phyloP scores from a whole-genome alignment of 2,888 invertebrate genomes.

The Protophormia terraenovae region DNA sequence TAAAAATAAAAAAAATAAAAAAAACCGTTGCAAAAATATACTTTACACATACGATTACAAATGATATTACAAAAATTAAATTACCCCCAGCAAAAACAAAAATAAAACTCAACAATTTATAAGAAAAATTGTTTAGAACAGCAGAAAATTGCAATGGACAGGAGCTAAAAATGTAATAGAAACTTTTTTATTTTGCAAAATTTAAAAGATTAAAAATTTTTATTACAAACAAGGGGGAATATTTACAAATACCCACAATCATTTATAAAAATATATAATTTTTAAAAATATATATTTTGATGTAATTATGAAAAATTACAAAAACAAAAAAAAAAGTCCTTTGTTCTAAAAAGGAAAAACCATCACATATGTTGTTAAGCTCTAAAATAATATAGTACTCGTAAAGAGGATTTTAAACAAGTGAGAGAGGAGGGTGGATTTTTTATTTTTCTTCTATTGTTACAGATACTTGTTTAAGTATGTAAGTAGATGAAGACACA shows the following conservation, averaged over 20 bases:
- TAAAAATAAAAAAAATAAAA: too few relatives aligned
- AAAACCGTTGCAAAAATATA: neutral
- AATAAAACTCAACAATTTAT: neutral
- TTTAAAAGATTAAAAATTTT: conserved; percentile 54
- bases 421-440: conserved; percentile 59
- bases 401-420: conserved; percentile 63
- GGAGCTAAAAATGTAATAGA: conserved; percentile 29
- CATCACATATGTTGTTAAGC: conserved; percentile 65
- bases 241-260: neutral
- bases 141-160: conserved; percentile 58
- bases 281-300: conserved; percentile 59
- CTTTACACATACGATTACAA: neutral
- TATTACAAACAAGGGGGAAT: conserved; percentile 3
- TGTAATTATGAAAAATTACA: conserved; percentile 59
- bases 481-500: conserved; percentile 27
- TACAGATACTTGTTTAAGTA: neutral
- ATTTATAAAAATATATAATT: conserved; percentile 5
- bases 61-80: conserved; percentile 41
- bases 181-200: conserved; percentile 22
- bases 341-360: conserved; percentile 49
- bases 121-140: conserved; percentile 43
- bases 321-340: conserved; percentile 31
- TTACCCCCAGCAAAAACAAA: conserved; percentile 5
- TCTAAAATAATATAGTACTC: conserved; percentile 32
- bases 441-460: neutral